phyloP scores from a whole-genome alignment of 2,797 vertebrate species.

The Syndactyla subalaris region DNA sequence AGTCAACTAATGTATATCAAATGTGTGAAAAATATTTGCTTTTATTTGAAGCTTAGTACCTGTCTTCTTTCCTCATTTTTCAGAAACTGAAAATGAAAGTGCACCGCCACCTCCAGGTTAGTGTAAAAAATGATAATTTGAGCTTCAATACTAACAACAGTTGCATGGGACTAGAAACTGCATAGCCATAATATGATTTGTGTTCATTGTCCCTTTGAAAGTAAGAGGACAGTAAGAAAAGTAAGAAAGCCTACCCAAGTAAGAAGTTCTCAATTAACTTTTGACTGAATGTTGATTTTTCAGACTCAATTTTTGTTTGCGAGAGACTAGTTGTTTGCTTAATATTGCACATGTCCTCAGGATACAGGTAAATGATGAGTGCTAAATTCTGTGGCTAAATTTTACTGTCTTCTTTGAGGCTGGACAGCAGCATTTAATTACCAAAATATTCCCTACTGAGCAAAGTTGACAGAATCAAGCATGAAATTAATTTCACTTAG shows the following conservation, averaged over 20 bases:
- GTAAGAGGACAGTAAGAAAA: not conserved
- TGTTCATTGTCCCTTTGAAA: not conserved
- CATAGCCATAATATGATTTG: not conserved
- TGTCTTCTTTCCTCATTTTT: conserved; percentile 52
- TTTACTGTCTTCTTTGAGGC: not conserved
- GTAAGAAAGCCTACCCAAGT: not conserved
- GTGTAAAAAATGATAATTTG: conserved; percentile 17
- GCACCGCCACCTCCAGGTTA: conserved; percentile 73
- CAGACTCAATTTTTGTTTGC: not conserved
- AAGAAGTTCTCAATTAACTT: not conserved
- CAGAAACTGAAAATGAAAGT: conserved; percentile 75
- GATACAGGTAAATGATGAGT: not conserved
- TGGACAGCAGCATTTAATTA: not conserved
- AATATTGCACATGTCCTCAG: not conserved
- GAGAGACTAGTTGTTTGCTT: not conserved
- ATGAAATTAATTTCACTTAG: not conserved
- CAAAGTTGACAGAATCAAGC: not conserved
- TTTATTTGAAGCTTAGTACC: not conserved
- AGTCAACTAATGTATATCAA: not conserved
- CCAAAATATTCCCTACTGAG: not conserved
- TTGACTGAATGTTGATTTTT: not conserved
- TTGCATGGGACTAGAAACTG: not conserved
- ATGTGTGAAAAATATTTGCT: not conserved
- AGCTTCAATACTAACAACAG: not conserved
- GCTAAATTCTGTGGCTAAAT: not conserved